These are phyloP conservation scores for Epinotia brunnichana DNA, from an alignment of 2,888 invertebrate genomes.

Conservation along the genomic window DNA sequence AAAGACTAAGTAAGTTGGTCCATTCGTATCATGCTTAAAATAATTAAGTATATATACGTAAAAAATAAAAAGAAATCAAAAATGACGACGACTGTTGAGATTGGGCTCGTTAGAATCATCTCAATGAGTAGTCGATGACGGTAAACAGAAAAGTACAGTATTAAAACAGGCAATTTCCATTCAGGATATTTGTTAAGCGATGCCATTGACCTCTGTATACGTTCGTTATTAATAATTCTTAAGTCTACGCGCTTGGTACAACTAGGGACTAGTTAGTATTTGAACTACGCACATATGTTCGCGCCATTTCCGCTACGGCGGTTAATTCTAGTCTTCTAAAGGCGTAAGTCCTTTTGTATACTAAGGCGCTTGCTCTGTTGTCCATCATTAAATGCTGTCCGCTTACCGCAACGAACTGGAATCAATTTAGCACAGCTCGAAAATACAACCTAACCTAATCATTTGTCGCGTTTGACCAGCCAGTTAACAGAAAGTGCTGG, in stretches of 20 bases:
- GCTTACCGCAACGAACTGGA: conserved; percentile 27
- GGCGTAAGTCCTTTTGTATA: conserved; percentile 19
- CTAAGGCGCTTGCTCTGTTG: not conserved
- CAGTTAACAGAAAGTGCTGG: too few species aligned
- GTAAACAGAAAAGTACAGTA: too few species aligned
- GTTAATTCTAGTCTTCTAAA: not conserved
- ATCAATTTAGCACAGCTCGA: conserved; percentile 19
- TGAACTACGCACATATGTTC: conserved; percentile 29
- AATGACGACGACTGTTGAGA: too few species aligned
- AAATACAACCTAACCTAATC: conserved; percentile 32
- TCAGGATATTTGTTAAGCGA: conserved; percentile 35
- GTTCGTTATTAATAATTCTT: conserved; percentile 25
- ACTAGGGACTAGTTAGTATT: conserved; percentile 29
- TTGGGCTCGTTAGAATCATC: too few species aligned
- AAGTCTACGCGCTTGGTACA: conserved; percentile 7
- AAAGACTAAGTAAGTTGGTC: too few species aligned
- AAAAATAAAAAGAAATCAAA: too few species aligned
- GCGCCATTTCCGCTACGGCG: conserved; percentile 21
- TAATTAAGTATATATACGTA: too few species aligned
- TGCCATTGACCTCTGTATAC: conserved; percentile 32
- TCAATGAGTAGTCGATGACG: too few species aligned
- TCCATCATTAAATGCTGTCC: conserved; percentile 5
- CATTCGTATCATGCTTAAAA: too few species aligned
- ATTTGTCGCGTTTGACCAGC: conserved; percentile 4
- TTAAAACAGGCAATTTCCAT: conserved; percentile 35